These are phyloP conservation scores for Scaptomyza hsui DNA, from an alignment of 1,140 invertebrate species.

Conservation along the genomic window DNA sequence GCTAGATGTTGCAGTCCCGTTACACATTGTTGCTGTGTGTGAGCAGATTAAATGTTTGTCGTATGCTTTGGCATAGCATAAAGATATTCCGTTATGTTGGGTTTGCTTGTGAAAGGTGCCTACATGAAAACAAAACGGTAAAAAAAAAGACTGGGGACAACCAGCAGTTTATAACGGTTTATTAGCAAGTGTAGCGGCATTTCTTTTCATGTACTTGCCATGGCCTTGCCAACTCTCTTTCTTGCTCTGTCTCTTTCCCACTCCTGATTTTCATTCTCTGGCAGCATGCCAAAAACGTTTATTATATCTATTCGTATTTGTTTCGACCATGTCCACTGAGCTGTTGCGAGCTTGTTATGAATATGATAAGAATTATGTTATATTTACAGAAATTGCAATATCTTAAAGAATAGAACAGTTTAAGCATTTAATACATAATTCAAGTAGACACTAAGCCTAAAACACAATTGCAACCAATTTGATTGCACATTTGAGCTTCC, in stretches of 20 bases:
- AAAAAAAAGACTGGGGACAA: slow-evolving; percentile 34
- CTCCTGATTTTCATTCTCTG: neutral
- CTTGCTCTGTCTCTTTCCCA: neutral
- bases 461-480: too few species aligned
- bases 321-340: slow-evolving; percentile 10
- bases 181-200: slow-evolving; percentile 60
- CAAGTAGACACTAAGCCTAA: too few species aligned
- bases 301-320: neutral
- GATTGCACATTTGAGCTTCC: too few species aligned
- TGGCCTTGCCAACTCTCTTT: slow-evolving; percentile 29
- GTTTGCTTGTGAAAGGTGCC: slow-evolving; percentile 5
- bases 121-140: slow-evolving; percentile 32
- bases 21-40: slow-evolving; percentile 50
- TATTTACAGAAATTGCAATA: neutral
- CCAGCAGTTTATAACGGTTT: slow-evolving; percentile 72
- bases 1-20: slow-evolving; percentile 31
- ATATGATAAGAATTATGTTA: slow-evolving; percentile 1
- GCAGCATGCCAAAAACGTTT: slow-evolving; percentile 29
- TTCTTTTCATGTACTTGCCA: slow-evolving; percentile 46
- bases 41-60: slow-evolving; percentile 79
- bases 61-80: slow-evolving; percentile 41
- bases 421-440: too few species aligned
- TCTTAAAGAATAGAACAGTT: too few species aligned
- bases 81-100: slow-evolving; percentile 2
- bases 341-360: neutral